Evolutionary conservation across 2,888 invertebrate species (phyloP).

Genomic region (Cephus pygmeus): DNA sequence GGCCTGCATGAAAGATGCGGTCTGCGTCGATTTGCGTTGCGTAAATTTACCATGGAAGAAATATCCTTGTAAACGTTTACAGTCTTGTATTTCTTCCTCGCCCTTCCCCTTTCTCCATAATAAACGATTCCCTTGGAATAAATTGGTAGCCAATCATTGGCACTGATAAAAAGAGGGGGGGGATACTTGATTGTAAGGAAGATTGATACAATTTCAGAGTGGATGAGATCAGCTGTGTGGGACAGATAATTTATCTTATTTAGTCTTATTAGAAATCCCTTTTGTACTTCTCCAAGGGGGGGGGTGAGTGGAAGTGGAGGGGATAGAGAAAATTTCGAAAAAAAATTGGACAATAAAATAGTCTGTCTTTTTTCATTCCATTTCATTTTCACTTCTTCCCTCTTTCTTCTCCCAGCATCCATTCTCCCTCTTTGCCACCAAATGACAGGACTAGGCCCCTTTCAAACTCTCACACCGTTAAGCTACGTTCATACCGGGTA

Average conservation of each 20-base stretch:
- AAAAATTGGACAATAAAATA: neutral
- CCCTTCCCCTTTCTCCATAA: neutral
- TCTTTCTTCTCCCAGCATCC: neutral
- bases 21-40: neutral
- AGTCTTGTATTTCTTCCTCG: neutral
- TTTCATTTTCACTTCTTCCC: no score
- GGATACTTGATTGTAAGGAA: neutral
- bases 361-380: neutral
- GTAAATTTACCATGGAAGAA: neutral
- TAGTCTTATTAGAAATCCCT: neutral
- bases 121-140: neutral
- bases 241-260: neutral
- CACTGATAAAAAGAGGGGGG: neutral
- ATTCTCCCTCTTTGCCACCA: neutral
- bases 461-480: neutral
- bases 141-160: neutral
- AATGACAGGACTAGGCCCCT: neutral
- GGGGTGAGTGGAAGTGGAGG: no score
- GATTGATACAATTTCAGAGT: neutral
- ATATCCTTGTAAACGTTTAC: neutral
- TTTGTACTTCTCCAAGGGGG: neutral
- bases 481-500: neutral
- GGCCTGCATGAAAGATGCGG: constrained; percentile 6
- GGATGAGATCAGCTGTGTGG: neutral
- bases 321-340: neutral